Percentiles rank a stretch among this genome's conserved stretches.
These are phyloP conservation scores for Sphyrna mokarran DNA, from an alignment of 2,113 vertebrate genomes.

Conservation along the genomic window DNA sequence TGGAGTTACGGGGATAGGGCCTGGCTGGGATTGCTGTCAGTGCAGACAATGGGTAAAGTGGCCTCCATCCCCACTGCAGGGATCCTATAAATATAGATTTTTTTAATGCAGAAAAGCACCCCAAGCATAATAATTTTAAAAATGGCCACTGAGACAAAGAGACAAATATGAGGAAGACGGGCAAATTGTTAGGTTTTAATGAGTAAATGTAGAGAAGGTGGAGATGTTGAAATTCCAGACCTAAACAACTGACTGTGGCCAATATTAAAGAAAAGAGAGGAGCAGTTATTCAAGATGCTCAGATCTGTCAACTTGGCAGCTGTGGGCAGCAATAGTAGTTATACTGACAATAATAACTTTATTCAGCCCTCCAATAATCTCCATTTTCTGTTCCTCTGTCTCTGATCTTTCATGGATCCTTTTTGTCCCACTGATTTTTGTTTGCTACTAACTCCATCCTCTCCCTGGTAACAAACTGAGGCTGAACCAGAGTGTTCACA, in stretches of 20 bases:
- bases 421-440: not conserved
- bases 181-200: not conserved
- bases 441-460: not conserved
- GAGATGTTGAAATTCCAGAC: not conserved
- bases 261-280: not conserved
- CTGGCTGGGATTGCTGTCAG: no score
- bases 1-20: no score
- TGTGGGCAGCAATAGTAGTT: not conserved
- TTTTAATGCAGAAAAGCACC: not conserved
- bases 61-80: no score
- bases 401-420: not conserved
- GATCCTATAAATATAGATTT: no score
- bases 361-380: not conserved
- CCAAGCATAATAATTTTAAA: not conserved
- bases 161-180: not conserved
- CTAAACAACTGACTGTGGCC: not conserved
- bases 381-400: not conserved
- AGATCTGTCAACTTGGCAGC: not conserved
- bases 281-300: not conserved
- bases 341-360: not conserved
- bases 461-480: not conserved
- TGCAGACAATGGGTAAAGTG: no score
- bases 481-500: not conserved
- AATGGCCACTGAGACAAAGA: not conserved
- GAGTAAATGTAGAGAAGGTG: not conserved